Conservation (phyloP, 2,113 vertebrate genomes). For the Chlorodrepanis virens region DNA sequence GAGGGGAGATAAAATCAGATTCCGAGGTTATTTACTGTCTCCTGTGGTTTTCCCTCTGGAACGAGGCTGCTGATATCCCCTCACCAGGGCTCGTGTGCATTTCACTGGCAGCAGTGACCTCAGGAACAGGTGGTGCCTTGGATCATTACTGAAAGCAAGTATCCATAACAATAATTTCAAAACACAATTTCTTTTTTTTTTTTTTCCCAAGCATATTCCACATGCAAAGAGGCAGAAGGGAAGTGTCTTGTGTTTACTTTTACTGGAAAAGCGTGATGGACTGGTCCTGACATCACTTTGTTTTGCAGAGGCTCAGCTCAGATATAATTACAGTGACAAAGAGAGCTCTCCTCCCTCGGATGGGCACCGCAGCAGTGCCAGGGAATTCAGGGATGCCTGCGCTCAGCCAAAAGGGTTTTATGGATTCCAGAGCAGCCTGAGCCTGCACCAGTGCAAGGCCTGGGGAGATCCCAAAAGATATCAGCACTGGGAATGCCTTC, state of each 20-base stretch:
- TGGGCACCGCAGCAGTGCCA: neutral
- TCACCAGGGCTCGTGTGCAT: neutral
- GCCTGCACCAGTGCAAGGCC: neutral
- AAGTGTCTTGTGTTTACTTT: neutral
- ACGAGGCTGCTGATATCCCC: neutral
- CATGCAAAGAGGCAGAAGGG: neutral
- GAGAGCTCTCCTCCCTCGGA: slow-evolving; percentile 28
- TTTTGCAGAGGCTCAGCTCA: slow-evolving; percentile 36
- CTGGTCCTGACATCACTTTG: slow-evolving; percentile 47
- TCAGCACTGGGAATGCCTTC: neutral
- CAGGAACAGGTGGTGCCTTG: neutral
- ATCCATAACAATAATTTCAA: neutral
- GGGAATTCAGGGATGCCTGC: slow-evolving; percentile 28
- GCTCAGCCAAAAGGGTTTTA: slow-evolving; percentile 1
- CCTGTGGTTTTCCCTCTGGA: neutral
- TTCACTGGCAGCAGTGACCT: neutral
- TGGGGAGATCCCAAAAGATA: neutral
- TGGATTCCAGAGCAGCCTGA: neutral
- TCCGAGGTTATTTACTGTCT: neutral
- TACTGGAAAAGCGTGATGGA: slow-evolving; percentile 18
- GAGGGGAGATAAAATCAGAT: neutral
- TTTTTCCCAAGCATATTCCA: neutral
- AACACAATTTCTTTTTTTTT: neutral
- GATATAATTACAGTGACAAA: slow-evolving; percentile 43
- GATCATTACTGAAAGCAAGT: neutral